These are phyloP conservation scores for Oreortyx pictus DNA, from an alignment of 2,797 vertebrate species.

Conservation along the genomic window DNA sequence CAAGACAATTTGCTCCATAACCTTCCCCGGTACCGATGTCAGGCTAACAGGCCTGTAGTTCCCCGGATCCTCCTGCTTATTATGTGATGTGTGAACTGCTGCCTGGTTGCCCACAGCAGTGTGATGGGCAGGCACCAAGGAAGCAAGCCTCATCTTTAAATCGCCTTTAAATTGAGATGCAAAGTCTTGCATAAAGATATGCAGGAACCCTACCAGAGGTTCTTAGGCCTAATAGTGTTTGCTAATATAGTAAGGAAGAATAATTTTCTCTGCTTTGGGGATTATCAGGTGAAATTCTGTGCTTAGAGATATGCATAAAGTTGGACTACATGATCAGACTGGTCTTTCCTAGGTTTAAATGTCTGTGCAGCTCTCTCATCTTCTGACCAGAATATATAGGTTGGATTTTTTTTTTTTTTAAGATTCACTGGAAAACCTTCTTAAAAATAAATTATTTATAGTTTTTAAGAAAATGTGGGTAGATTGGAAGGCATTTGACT, in stretches of 20 bases:
- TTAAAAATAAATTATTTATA: neutral
- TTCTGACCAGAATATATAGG: neutral
- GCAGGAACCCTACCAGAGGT: neutral
- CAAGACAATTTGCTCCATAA: too few relatives aligned
- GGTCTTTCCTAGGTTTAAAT: neutral
- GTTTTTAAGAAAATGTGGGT: neutral
- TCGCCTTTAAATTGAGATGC: neutral
- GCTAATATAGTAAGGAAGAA: neutral
- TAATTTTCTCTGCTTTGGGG: neutral
- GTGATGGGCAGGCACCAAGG: neutral
- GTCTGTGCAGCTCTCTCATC: neutral
- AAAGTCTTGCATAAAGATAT: neutral
- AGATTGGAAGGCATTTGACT: neutral
- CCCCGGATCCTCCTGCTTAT: too few relatives aligned
- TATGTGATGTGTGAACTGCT: neutral
- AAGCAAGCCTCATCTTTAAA: neutral
- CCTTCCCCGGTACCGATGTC: too few relatives aligned
- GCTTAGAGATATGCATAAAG: neutral
- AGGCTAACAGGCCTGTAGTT: too few relatives aligned
- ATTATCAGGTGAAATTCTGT: slow-evolving; percentile 31
- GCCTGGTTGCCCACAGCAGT: neutral
- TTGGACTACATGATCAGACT: neutral
- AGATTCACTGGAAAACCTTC: neutral
- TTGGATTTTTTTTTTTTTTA: neutral
- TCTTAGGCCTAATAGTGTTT: slow-evolving; percentile 4